Evolutionary conservation across 2,797 vertebrate species (phyloP).

Genomic region (Triplophysa yarkandensis): DNA sequence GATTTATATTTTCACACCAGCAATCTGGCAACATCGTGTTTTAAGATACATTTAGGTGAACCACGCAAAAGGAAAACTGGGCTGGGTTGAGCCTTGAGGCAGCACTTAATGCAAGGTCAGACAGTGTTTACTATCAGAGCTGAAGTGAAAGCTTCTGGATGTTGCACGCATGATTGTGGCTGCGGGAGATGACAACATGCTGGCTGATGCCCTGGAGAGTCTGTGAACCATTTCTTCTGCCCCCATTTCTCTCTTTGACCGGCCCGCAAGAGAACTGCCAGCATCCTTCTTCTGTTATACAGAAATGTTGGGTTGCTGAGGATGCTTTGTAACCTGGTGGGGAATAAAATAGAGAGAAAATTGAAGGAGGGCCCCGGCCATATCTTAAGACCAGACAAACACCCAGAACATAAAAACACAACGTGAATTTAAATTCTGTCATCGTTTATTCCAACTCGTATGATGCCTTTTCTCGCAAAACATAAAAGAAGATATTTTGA

Average conservation of each 20-base stretch:
- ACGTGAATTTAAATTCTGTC: not conserved
- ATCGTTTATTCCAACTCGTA: no score
- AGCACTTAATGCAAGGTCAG: conserved; percentile 57
- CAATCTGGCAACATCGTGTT: no score
- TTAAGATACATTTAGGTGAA: not conserved
- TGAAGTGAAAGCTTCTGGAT: conserved; percentile 78
- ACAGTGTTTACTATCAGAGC: conserved; percentile 64
- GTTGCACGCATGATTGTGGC: conserved; percentile 63
- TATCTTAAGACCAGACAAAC: not conserved
- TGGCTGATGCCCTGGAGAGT: conserved; percentile 44
- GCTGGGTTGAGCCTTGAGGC: conserved; percentile 56
- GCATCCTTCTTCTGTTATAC: not conserved
- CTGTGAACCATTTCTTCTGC: conserved; percentile 40
- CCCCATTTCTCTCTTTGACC: conserved; percentile 24
- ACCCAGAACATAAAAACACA: not conserved
- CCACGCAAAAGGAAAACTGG: conserved; percentile 41
- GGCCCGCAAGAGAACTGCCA: not conserved
- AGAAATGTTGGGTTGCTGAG: not conserved
- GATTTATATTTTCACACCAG: not conserved
- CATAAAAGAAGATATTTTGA: no score
- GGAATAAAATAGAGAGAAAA: no score
- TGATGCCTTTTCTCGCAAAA: no score
- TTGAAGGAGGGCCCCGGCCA: no score
- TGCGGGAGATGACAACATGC: conserved; percentile 59
- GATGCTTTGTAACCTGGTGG: not conserved